phyloP scores from a whole-genome alignment of 2,888 invertebrate genomes.

The Eurois occulta region DNA sequence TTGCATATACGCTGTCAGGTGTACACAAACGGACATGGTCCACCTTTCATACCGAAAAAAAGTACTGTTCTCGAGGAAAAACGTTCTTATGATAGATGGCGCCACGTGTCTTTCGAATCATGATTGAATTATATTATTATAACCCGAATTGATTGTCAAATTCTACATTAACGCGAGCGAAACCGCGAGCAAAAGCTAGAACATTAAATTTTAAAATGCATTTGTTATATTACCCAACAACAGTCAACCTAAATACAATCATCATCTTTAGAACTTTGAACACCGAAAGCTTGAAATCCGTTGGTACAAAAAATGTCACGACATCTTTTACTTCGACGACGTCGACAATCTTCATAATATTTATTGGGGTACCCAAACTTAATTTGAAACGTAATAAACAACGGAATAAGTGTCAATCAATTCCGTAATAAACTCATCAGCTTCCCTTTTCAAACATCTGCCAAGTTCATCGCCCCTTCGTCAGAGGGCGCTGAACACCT shows the following conservation, averaged over 20 bases:
- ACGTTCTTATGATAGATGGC: no score
- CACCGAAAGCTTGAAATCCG: not conserved
- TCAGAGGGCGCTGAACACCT: conserved; percentile 39
- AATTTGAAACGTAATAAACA: conserved; percentile 43
- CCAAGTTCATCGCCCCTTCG: conserved; percentile 54
- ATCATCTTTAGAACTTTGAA: not conserved
- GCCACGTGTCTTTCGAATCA: no score
- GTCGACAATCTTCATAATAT: not conserved
- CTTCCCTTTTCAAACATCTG: conserved; percentile 51
- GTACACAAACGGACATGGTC: no score
- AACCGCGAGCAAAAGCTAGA: no score
- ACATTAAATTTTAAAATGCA: no score
- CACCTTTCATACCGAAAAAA: no score
- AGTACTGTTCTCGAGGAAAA: no score
- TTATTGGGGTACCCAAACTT: conserved; percentile 14
- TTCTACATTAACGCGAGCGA: no score
- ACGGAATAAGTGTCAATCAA: conserved; percentile 50
- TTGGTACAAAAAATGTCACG: not conserved
- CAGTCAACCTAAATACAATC: not conserved
- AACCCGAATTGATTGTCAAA: no score
- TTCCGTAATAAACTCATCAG: conserved; percentile 47
- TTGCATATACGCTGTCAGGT: no score
- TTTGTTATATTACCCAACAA: not conserved
- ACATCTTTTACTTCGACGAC: not conserved
- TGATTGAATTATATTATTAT: no score